Base-by-base conservation (phyloP, 2,113 vertebrate genomes). In the Paedocypris sp. region DNA sequence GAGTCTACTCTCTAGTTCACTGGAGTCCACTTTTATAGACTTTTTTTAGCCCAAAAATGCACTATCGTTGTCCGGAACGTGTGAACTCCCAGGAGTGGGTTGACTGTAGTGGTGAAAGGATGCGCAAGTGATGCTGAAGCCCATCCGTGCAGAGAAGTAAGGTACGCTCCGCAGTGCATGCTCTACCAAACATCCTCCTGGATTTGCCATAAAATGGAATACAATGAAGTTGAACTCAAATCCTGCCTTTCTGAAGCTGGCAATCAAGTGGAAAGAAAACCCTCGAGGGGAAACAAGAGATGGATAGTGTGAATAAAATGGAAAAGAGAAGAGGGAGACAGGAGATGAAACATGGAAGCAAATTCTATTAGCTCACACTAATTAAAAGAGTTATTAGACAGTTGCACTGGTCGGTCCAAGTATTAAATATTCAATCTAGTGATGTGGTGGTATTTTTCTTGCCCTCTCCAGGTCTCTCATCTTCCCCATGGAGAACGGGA, bases 161-260 rank as follows among this genome's bases (percentile, higher is more conserved):
- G 42, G 28, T 64, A 35, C 46, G 10, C 61, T 54, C 41, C 22
- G 32, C 38, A 57, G 57, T 60, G 50, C 57, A 15, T 58, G 23
- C 20, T 32, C 43, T 48, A 43, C 57, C 35, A 28, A 2, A 13
- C 29, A 6, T 52, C 67, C 48, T 42, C 32, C 35, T 54, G 61
- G 50, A 66, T 61, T 70, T 48, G n/a, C 19, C n/a, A 16, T 52
- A 46, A 62, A 18, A 50, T 15, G 43, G 25, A 51, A 49, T 65
- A 25, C 54, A 58, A 32, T 39, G 42, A 31, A 28, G 35, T 51
- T 26, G 25, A 16, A 31, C 50, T 57, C 43, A 43, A 57, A 45
- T 46, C 18, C 31, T 32, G 32, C 43, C 60, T 57, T 66, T 66
- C 54, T n/a, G 62, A 51, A 70, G 58, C 68, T 33, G 23, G 18